Percentiles rank a stretch among this genome's conserved stretches.
Evolutionary conservation across 2,113 vertebrate genomes (phyloP).

Genomic region (Chionomys nivalis): DNA sequence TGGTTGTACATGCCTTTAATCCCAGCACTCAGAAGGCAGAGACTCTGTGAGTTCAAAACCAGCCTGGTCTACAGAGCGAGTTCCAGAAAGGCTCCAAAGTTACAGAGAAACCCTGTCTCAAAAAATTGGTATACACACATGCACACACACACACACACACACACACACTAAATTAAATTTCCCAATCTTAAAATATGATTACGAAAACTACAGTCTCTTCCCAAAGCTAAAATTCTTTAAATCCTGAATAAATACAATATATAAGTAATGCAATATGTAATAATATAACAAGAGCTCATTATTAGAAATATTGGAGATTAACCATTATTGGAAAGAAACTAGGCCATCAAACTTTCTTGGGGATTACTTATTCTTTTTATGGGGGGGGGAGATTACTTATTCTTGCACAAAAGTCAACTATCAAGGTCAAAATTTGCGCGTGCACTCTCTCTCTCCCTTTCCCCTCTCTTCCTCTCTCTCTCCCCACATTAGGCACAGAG

Average conservation of each 20-base stretch:
- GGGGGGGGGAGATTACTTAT: too few species aligned
- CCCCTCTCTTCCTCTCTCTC: too few species aligned
- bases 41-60: too few species aligned
- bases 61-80: too few species aligned
- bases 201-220: neutral
- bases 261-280: neutral
- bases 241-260: neutral
- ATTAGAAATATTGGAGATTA: slow-evolving; percentile 4
- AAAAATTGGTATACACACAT: too few species aligned
- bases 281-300: neutral
- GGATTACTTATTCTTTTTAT: neutral
- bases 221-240: slow-evolving; percentile 1
- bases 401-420: slow-evolving; percentile 33
- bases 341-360: neutral
- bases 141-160: too few species aligned
- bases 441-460: rapidly evolving
- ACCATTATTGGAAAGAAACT: slow-evolving; percentile 7
- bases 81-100: too few species aligned
- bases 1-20: too few species aligned
- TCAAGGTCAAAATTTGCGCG: slow-evolving; percentile 11
- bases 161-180: neutral
- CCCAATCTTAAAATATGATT: neutral
- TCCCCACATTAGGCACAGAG: neutral
- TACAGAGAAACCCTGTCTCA: too few species aligned
- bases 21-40: too few species aligned